These are phyloP conservation scores for Epinephelus lanceolatus DNA, from an alignment of 2,113 vertebrate genomes.

Conservation along the genomic window DNA sequence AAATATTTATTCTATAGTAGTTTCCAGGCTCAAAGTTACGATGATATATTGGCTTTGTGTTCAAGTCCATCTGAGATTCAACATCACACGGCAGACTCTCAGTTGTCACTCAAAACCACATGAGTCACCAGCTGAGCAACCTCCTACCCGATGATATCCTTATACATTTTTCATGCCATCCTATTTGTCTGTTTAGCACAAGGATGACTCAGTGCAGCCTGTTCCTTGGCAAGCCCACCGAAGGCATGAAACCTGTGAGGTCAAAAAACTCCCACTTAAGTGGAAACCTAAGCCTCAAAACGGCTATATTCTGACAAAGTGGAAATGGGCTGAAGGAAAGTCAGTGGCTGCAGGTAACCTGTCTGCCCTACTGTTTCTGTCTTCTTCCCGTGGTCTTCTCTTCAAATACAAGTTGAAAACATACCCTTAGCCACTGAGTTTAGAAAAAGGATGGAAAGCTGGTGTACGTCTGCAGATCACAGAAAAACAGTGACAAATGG, in stretches of 20 bases:
- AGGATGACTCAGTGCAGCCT: conserved; percentile 12
- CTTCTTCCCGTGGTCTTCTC: background rate
- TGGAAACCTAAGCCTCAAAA: background rate
- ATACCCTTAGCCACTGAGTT: too few relatives aligned
- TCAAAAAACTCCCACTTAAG: background rate
- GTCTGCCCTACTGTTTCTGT: background rate
- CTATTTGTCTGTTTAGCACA: conserved; percentile 19
- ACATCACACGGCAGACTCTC: background rate
- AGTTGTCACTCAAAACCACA: conserved; percentile 15
- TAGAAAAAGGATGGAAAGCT: too few relatives aligned
- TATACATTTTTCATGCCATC: conserved; percentile 22
- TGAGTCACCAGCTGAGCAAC: conserved; percentile 24
- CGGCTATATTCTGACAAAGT: conserved; percentile 1
- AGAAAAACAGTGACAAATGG: background rate
- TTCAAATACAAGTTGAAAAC: background rate
- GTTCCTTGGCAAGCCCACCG: background rate
- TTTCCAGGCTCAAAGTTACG: background rate
- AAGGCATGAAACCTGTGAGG: background rate
- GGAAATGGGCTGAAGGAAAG: background rate
- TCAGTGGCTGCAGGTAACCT: background rate
- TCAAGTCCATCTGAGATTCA: conserved; percentile 1
- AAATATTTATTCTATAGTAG: background rate
- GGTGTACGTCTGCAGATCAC: background rate
- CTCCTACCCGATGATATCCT: background rate
- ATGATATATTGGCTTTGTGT: background rate